phyloP scores from a whole-genome alignment of 2,888 invertebrate genomes.

The Carabus problematicus region DNA sequence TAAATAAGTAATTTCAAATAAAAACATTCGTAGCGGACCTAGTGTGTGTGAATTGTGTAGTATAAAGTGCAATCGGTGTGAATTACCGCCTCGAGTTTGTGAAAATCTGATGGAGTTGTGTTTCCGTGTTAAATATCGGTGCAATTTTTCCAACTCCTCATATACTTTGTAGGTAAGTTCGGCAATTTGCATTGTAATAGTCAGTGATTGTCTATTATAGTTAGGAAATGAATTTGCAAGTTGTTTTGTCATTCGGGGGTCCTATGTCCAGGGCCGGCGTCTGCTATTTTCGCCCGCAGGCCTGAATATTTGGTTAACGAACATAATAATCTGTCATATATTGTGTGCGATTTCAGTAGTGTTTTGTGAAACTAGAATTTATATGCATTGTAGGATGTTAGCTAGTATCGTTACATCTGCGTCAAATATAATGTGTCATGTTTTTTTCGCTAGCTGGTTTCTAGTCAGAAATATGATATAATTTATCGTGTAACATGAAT shows the following conservation, averaged over 20 bases:
- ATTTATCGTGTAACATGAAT: too few relatives aligned
- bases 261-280: constrained; percentile 29
- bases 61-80: constrained; percentile 26
- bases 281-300: background rate
- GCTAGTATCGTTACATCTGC: too few relatives aligned
- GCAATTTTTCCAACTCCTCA: constrained; percentile 29
- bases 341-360: too few relatives aligned
- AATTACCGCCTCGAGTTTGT: constrained; percentile 8
- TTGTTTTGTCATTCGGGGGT: background rate
- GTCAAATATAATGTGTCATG: too few relatives aligned
- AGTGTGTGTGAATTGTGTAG: constrained; percentile 13
- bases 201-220: constrained; percentile 8
- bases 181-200: constrained; percentile 22
- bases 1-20: constrained; percentile 37
- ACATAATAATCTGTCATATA: background rate
- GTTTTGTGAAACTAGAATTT: too few relatives aligned
- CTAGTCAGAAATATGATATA: too few relatives aligned
- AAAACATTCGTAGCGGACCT: background rate
- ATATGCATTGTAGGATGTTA: too few relatives aligned
- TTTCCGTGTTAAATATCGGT: constrained; percentile 22
- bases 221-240: constrained; percentile 7
- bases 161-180: constrained; percentile 36
- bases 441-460: too few relatives aligned
- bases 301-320: constrained; percentile 4
- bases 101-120: constrained; percentile 35